Conservation (phyloP, 1,140 invertebrate species). For the Sarcophaga bullata region DNA sequence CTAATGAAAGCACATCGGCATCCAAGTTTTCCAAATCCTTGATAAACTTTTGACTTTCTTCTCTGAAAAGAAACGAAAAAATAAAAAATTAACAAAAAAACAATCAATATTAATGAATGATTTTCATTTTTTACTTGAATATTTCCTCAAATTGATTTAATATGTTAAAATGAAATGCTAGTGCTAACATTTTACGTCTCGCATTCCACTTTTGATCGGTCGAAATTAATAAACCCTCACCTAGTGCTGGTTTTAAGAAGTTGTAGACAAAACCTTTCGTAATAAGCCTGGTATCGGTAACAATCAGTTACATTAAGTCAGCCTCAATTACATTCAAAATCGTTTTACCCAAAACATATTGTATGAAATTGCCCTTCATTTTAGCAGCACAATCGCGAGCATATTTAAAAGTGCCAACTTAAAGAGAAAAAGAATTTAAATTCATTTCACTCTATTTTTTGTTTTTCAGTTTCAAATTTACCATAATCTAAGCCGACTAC, state of each 20-base stretch:
- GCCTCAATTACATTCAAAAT: constrained; percentile 55
- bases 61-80: constrained; percentile 27
- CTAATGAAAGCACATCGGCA: neutral
- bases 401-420: constrained; percentile 49
- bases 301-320: constrained; percentile 48
- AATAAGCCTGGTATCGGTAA: constrained; percentile 53
- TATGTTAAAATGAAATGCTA: constrained; percentile 91
- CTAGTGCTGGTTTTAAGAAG: constrained; percentile 74
- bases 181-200: constrained; percentile 84
- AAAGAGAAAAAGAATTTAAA: too few relatives aligned
- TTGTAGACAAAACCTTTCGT: constrained; percentile 69
- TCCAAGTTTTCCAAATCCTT: constrained; percentile 21
- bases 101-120: neutral
- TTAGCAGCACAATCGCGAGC: constrained; percentile 43
- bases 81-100: neutral
- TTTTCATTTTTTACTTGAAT: constrained; percentile 70
- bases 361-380: constrained; percentile 48
- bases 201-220: constrained; percentile 77
- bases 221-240: constrained; percentile 27
- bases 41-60: constrained; percentile 45
- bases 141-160: constrained; percentile 80
- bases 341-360: constrained; percentile 47
- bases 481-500: constrained; percentile 41
- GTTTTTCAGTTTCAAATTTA: neutral
- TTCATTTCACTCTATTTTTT: too few relatives aligned